Evolutionary conservation across 1,140 invertebrate species (phyloP), one percentile per base, ranked within the genome.

Genomic region (Drosophila novamexicana): DNA sequence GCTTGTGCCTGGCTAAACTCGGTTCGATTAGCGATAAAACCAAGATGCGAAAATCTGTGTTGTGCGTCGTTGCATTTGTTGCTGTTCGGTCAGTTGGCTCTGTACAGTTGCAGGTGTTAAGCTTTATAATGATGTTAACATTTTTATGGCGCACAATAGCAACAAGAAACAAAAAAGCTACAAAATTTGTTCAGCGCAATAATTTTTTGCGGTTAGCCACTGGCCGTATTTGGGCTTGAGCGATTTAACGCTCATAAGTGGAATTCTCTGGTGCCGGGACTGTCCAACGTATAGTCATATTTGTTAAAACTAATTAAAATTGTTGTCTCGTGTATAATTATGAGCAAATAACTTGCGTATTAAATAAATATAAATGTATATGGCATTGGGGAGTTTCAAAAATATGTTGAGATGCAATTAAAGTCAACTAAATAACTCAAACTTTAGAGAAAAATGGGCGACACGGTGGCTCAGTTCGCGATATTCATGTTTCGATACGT

Each of bases 91-190:
- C 49, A 42, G 62, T 54, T 68, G 57, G 61, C 45, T 66, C 52
- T 59, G 16, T 62, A 50, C 76, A 59, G 83, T 70, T 88, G 83
- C 83, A 88, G 83, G 83, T 88, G 83, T 88, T 88, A 89, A 66
- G 73, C 75, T 76, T 88, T 88, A 88, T 88, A 88, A 88, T 88
- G 83, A 89, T 88, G 84, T 88, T 88, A 88, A 89, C 83, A 88
- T 88, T 89, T 88, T 88, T 89, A 88, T 88, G 83, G 83, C 69
- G 63, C 44, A 83, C 83, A 80, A 49, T 29, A 49, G 18, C 47
- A 49, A 49, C 47, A 49, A 49, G 39, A 40, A 40, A 79, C 75
- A 82, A 86, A 86, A 78, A 71, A 77, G 79, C 83, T 83, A 61
- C 71, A 89, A 89, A 89, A 88, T 88, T 88, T 88, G 83, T 83